Conservation (phyloP, 1,140 invertebrate species). For the Ostrea edulis region DNA sequence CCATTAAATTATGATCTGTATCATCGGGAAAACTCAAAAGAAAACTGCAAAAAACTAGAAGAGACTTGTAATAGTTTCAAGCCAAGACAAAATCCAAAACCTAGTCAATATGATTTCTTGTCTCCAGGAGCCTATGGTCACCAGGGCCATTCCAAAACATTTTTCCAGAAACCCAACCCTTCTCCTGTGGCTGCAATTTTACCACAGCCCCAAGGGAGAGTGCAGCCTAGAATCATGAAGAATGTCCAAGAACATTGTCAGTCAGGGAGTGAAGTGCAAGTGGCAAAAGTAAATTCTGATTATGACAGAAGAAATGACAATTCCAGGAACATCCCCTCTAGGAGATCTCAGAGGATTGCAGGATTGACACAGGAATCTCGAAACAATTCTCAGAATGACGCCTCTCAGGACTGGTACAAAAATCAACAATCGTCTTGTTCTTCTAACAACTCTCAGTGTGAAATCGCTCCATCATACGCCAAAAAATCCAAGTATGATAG, state of each 20-base stretch:
- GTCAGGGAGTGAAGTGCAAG: not conserved
- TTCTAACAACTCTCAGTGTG: not conserved
- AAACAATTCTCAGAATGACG: not conserved
- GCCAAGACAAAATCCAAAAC: not conserved
- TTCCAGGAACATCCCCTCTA: not conserved
- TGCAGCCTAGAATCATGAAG: not conserved
- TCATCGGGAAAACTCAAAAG: not conserved
- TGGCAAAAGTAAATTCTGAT: not conserved
- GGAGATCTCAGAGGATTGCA: constrained; percentile 51
- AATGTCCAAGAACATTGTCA: not conserved
- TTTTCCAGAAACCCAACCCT: constrained; percentile 52
- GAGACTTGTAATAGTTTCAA: not conserved
- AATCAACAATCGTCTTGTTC: not conserved
- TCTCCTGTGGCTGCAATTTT: constrained; percentile 53
- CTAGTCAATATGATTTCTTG: not conserved
- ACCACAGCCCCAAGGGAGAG: constrained; percentile 44
- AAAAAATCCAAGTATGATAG: not conserved
- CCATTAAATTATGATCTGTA: not conserved
- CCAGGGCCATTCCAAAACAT: not conserved
- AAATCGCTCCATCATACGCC: not conserved
- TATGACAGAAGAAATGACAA: not conserved
- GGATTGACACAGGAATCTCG: not conserved
- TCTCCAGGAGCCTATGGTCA: not conserved
- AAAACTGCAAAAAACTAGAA: not conserved
- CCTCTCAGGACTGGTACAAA: not conserved